phyloP scores from a whole-genome alignment of 23 tunicate genomes.

The Aplidium turbinatum region DNA sequence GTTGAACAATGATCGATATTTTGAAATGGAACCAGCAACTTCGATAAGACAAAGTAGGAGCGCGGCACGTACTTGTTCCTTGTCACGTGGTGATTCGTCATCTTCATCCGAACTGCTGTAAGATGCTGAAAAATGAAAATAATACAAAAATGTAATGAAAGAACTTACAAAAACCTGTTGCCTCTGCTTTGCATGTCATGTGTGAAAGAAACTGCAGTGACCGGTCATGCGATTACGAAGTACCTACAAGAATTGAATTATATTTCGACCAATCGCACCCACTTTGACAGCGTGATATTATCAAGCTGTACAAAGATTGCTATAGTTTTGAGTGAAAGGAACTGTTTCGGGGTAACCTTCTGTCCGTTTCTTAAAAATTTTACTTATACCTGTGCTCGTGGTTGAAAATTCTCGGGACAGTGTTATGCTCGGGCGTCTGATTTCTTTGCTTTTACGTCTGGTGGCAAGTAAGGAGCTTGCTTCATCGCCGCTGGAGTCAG shows the following conservation, averaged over 20 bases:
- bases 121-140: constrained; percentile 51
- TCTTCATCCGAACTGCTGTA: constrained; percentile 92
- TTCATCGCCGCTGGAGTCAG: constrained; percentile 9
- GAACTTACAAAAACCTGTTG: too few relatives aligned
- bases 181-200: too few relatives aligned
- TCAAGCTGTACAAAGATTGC: neutral
- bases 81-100: constrained; percentile 68
- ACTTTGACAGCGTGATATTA: too few relatives aligned
- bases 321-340: neutral
- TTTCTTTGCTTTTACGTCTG: constrained; percentile 56
- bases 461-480: constrained; percentile 35
- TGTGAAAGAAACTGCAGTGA: too few relatives aligned
- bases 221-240: too few relatives aligned
- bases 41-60: too few relatives aligned
- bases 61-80: constrained; percentile 40
- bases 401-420: constrained; percentile 69
- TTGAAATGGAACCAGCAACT: too few relatives aligned
- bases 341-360: neutral
- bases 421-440: constrained; percentile 60
- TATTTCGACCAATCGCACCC: too few relatives aligned
- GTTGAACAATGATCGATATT: too few relatives aligned
- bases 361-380: neutral
- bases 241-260: too few relatives aligned
- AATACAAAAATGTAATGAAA: neutral
- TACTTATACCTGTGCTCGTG: constrained; percentile 57